Conservation (phyloP, 2,888 invertebrate genomes). For the Meiosimyza platycephala region DNA sequence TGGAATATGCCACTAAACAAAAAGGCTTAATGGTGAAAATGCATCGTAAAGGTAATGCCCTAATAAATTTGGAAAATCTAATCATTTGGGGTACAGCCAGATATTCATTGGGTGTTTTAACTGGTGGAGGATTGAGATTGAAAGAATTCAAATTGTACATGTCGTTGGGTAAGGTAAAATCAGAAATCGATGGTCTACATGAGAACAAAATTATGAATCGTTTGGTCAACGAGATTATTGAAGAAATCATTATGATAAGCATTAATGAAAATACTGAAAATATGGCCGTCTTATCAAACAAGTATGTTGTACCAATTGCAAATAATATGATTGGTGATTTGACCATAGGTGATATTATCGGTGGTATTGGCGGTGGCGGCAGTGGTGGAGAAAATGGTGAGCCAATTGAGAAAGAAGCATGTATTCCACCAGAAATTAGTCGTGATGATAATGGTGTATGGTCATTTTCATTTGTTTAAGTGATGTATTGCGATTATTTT, state of each 20-base stretch:
- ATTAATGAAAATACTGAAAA: constrained; percentile 59
- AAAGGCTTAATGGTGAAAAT: constrained; percentile 37
- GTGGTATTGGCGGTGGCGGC: constrained; percentile 44
- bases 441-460: too few relatives aligned
- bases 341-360: constrained; percentile 53
- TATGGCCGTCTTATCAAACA: constrained; percentile 49
- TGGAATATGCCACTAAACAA: constrained; percentile 41
- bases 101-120: constrained; percentile 51
- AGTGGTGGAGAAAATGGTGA: not conserved
- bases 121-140: constrained; percentile 45
- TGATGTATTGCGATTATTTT: too few relatives aligned
- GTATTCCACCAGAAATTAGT: constrained; percentile 37
- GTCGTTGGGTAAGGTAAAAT: constrained; percentile 53
- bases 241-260: constrained; percentile 54
- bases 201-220: constrained; percentile 53
- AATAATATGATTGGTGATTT: constrained; percentile 56
- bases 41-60: constrained; percentile 53
- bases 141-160: constrained; percentile 51
- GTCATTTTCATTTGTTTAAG: too few relatives aligned
- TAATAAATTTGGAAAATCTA: constrained; percentile 53
- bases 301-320: constrained; percentile 47
- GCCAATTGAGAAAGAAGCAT: constrained; percentile 35
- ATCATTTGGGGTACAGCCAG: constrained; percentile 49
- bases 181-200: constrained; percentile 56
- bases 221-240: constrained; percentile 58